These are phyloP conservation scores for Oreocharis arfaki DNA, from an alignment of 2,113 vertebrate species.

Conservation along the genomic window DNA sequence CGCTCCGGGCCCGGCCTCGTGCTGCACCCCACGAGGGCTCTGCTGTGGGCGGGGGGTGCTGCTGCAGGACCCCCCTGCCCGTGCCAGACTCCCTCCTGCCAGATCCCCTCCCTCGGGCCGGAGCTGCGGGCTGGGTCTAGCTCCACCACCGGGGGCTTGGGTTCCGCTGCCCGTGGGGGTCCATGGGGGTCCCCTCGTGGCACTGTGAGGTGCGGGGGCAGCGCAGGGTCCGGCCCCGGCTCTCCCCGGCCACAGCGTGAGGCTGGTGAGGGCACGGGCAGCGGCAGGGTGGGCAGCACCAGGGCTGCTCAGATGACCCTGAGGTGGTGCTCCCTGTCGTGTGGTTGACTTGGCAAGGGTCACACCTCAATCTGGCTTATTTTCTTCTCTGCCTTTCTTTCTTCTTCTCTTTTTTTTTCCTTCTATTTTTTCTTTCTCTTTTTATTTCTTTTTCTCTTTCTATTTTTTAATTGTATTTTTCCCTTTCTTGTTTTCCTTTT, in stretches of 20 bases:
- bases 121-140: neutral
- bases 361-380: neutral
- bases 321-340: neutral
- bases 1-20: neutral
- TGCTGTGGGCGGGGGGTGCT: neutral
- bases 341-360: neutral
- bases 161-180: fast-evolving
- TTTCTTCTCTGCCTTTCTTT: neutral
- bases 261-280: neutral
- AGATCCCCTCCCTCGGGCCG: neutral
- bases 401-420: no score
- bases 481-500: fast-evolving
- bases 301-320: neutral
- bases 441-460: no score
- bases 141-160: neutral
- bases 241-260: neutral
- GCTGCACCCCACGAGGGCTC: neutral
- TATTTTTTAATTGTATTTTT: no score
- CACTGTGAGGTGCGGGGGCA: neutral
- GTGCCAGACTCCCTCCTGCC: neutral
- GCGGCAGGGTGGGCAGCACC: neutral
- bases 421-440: neutral
- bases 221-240: neutral
- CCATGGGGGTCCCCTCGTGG: neutral
- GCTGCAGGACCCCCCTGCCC: neutral